Base-by-base conservation (phyloP, 2,113 vertebrate species). In the Microtus pennsylvanicus region DNA sequence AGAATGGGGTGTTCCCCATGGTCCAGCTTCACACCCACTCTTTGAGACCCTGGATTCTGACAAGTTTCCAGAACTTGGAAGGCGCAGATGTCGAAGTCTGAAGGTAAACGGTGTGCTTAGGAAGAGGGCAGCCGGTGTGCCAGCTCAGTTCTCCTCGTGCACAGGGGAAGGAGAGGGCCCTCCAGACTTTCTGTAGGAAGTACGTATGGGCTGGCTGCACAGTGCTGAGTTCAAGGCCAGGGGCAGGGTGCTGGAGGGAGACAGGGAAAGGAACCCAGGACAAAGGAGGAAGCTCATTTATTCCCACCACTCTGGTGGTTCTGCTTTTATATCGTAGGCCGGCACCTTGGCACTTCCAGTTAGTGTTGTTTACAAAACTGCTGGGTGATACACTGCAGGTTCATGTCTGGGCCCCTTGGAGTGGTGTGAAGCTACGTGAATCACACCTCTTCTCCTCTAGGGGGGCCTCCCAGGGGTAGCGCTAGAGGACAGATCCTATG, bases 91-190 rank as follows among this genome's bases (percentile, higher is more conserved):
- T 90, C 85, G 7, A 89, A 75, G 85, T 77, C 80, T 97, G 94
- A 97, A 98, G 98, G 98, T 99, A 98, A 98, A 97, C 52, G 67
- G 9, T n/a, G 33, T 50, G 77, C 33, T 11, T 95, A 72, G 1
- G 1, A 61, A 76, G 58, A 47, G 92, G 76, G 83, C 65, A 61
- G 65, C 28, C 24, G 50, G 67, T 42, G 13, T 45, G 74, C 26
- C 17, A 22, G 93, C 69, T 93, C 35, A 22, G 70, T 83, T 87
- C 1, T 38, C 58, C 30, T 42, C 11, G n/a, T 69, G 26, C 55
- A 42, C n/a, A 22, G 4, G 21, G 63, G 16, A n/a, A 33, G 72
- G 90, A 82, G 88, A 90, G 45, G 58, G 91, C 47, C 38, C 52
- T 80, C 47, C 1, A 0, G n/a, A 16, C 35, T 88, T 61, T 91